These are phyloP conservation scores for Ivindomyrus marchei DNA, from an alignment of 2,113 vertebrate species.

Conservation along the genomic window DNA sequence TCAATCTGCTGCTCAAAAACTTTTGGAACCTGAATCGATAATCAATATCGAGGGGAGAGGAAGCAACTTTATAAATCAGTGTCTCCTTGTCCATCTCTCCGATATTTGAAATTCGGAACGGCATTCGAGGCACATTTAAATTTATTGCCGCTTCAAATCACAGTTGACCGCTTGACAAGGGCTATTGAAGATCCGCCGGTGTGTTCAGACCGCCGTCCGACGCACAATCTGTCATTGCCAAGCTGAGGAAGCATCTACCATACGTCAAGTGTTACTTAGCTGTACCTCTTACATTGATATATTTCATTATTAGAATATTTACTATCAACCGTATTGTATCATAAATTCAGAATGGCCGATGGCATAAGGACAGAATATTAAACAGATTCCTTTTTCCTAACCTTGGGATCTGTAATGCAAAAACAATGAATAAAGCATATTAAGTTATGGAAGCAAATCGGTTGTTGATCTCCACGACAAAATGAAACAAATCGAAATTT, in stretches of 20 bases:
- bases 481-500: neutral
- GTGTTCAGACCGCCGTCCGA: constrained; percentile 49
- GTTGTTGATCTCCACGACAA: neutral
- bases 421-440: neutral
- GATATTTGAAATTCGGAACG: constrained; percentile 2
- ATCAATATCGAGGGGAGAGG: neutral
- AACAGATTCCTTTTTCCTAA: neutral
- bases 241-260: constrained; percentile 37
- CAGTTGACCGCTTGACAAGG: constrained; percentile 30
- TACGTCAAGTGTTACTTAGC: constrained; percentile 35
- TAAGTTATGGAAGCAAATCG: neutral
- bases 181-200: constrained; percentile 44
- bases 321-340: neutral
- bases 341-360: neutral
- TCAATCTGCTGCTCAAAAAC: neutral
- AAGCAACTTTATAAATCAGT: constrained; percentile 15
- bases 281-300: constrained; percentile 19
- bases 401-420: neutral
- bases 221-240: constrained; percentile 53
- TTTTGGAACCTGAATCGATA: neutral
- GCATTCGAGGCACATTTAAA: constrained; percentile 16
- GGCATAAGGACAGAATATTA: neutral
- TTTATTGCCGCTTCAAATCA: constrained; percentile 26
- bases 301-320: constrained; percentile 19
- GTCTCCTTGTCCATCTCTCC: neutral